These are phyloP conservation scores for Saccostrea cuccullata DNA, from an alignment of 1,140 invertebrate genomes.

Conservation along the genomic window DNA sequence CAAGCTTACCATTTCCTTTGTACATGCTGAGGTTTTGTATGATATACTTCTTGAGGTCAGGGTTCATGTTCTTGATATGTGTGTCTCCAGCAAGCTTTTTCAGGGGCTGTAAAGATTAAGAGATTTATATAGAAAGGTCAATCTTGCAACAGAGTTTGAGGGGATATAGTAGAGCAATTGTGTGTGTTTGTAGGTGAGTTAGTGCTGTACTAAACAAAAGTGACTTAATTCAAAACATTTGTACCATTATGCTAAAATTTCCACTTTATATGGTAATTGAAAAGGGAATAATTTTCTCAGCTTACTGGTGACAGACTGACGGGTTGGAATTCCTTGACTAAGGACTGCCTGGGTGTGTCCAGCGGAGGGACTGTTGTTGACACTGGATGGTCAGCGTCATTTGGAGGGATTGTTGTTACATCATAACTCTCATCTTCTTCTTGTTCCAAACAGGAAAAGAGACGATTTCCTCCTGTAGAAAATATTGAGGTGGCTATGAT, in stretches of 20 bases:
- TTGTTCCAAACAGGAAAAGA: conserved; percentile 62
- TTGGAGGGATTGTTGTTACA: background rate
- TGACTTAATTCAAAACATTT: too few relatives aligned
- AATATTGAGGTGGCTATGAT: background rate
- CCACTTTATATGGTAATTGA: too few relatives aligned
- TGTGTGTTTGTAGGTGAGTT: too few relatives aligned
- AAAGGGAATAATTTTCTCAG: too few relatives aligned
- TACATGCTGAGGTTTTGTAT: conserved; percentile 74
- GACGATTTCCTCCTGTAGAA: conserved; percentile 56
- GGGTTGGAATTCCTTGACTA: conserved; percentile 49
- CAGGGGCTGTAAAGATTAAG: conserved; percentile 56
- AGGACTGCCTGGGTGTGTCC: conserved; percentile 34
- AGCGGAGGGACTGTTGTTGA: conserved; percentile 42
- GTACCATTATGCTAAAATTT: too few relatives aligned
- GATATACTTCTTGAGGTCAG: conserved; percentile 69
- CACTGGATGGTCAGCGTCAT: conserved; percentile 5
- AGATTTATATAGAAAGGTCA: too few relatives aligned
- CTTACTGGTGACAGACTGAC: conserved; percentile 63
- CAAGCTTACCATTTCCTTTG: conserved; percentile 73
- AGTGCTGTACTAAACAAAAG: too few relatives aligned
- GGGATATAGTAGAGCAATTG: too few relatives aligned
- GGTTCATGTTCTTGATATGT: conserved; percentile 73
- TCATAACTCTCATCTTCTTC: conserved; percentile 40
- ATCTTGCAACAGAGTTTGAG: too few relatives aligned
- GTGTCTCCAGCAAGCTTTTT: conserved; percentile 73